A percentile compares a stretch with the other conserved stretches of the same genome.
Conservation (phyloP, 2,797 vertebrate species). For the Phoeniculus purpureus region DNA sequence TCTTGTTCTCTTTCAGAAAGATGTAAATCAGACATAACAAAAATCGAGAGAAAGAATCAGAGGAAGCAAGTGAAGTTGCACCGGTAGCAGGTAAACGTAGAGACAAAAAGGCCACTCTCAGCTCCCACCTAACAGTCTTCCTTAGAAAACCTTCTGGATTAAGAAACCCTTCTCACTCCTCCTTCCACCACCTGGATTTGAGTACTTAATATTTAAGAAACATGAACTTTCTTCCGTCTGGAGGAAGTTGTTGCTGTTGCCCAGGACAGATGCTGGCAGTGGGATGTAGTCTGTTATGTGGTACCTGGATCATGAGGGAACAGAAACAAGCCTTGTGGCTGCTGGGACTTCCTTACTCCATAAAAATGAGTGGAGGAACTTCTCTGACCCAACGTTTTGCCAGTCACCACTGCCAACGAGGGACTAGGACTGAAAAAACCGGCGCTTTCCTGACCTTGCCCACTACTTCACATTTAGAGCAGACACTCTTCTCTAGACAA, state of each 20-base stretch:
- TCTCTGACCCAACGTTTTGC: neutral
- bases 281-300: neutral
- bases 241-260: neutral
- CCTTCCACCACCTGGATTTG: neutral
- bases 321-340: neutral
- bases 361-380: neutral
- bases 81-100: neutral
- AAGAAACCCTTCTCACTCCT: neutral
- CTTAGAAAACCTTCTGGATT: neutral
- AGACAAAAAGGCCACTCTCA: neutral
- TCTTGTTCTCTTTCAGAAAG: constrained; percentile 5
- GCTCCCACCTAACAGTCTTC: neutral
- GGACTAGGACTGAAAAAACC: neutral
- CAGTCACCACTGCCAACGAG: neutral
- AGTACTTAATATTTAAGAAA: neutral
- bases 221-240: neutral
- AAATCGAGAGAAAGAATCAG: neutral
- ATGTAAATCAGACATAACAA: neutral
- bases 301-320: neutral
- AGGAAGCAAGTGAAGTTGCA: neutral
- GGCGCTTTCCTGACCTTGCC: neutral
- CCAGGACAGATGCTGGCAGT: neutral
- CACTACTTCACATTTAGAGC: neutral
- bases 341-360: neutral
- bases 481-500: neutral